These are phyloP conservation scores for Sturmia bella DNA, from an alignment of 2,888 invertebrate species.

Conservation along the genomic window DNA sequence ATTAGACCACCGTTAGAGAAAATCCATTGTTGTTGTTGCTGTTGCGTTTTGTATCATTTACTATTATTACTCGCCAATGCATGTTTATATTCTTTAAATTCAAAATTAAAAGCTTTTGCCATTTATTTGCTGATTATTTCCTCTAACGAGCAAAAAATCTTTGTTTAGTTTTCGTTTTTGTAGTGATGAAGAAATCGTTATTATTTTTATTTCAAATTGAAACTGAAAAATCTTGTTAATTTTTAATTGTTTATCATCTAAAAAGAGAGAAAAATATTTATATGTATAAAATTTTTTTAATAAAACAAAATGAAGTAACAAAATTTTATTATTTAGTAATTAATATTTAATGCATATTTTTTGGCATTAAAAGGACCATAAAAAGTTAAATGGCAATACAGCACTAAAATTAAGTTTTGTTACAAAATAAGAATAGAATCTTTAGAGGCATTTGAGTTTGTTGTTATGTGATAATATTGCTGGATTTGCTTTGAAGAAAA, in stretches of 20 bases:
- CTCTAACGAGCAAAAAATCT: not conserved
- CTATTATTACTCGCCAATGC: not conserved
- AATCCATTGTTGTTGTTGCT: conserved; percentile 25
- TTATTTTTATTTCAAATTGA: not conserved
- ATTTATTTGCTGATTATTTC: conserved; percentile 2
- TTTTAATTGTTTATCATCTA: conserved; percentile 15
- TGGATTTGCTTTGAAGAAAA: no score
- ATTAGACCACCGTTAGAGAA: conserved; percentile 36
- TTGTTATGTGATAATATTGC: no score
- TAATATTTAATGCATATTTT: no score
- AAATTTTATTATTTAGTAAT: no score
- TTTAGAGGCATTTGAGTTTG: no score
- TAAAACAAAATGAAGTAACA: conserved; percentile 7
- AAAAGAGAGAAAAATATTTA: not conserved
- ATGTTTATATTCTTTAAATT: not conserved
- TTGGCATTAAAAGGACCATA: no score
- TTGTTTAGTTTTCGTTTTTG: not conserved
- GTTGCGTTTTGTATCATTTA: not conserved
- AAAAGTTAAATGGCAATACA: no score
- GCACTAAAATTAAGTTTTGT: no score
- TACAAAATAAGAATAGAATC: no score
- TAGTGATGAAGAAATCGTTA: not conserved
- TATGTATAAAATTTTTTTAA: not conserved
- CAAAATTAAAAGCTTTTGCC: conserved; percentile 40
- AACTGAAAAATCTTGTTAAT: not conserved